phyloP scores from a whole-genome alignment of 2,888 invertebrate species.

The Lepidocyrtoides sp. region DNA sequence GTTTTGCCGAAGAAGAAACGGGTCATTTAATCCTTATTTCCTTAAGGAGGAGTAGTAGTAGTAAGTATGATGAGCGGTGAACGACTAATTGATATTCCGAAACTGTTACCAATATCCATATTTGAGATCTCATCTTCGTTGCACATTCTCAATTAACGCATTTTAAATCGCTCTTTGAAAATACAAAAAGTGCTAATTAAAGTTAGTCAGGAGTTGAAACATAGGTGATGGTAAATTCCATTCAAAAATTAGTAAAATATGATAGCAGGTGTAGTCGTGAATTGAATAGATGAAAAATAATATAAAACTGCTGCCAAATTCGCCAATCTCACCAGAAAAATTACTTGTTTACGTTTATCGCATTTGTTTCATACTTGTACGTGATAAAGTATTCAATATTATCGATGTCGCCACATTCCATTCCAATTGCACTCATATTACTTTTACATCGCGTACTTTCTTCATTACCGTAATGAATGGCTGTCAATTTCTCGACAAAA shows the following conservation, averaged over 20 bases:
- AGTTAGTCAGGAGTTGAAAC: no score
- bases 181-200: no score
- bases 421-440: no score
- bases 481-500: neutral
- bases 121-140: neutral
- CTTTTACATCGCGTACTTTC: slow-evolving; percentile 1
- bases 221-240: no score
- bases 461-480: slow-evolving; percentile 2
- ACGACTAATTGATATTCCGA: slow-evolving; percentile 4
- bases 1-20: neutral
- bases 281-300: neutral
- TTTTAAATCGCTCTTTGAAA: no score
- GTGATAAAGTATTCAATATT: no score
- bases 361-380: no score
- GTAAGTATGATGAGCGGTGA: neutral
- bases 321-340: neutral
- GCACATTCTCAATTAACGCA: neutral
- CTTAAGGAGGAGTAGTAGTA: neutral
- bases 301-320: neutral
- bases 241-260: no score
- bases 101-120: neutral
- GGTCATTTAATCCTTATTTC: neutral
- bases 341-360: neutral
- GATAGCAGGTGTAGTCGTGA: no score
- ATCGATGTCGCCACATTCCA: neutral